Conservation (phyloP, 2,797 vertebrate genomes). For the Coregonus suidteri region DNA sequence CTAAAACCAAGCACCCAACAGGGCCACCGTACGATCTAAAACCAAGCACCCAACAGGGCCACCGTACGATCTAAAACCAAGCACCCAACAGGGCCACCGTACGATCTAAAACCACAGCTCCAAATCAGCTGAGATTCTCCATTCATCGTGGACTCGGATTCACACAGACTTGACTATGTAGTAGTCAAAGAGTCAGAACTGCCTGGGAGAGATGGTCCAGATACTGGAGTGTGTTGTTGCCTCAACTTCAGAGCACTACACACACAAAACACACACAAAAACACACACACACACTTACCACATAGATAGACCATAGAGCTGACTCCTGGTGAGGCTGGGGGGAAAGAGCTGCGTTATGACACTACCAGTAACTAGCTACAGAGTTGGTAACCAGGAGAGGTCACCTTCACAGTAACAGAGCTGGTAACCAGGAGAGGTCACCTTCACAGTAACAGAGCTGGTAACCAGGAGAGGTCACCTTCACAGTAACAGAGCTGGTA, state of each 20-base stretch:
- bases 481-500: too few species aligned
- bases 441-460: too few species aligned
- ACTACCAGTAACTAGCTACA: too few species aligned
- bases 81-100: too few species aligned
- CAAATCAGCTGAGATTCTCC: neutral
- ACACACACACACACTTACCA: slow-evolving; percentile 82
- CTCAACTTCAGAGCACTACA: neutral
- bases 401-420: neutral
- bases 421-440: too few species aligned
- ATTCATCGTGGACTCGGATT: too few species aligned
- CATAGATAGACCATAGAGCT: slow-evolving; percentile 97
- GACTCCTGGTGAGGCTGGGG: slow-evolving; percentile 83
- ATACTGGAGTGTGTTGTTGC: neutral
- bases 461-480: too few species aligned
- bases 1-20: too few species aligned
- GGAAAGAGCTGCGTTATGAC: slow-evolving; percentile 58
- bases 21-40: too few species aligned
- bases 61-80: too few species aligned
- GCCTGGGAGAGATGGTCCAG: neutral
- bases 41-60: too few species aligned
- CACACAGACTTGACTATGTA: too few species aligned
- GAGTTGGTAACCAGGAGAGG: slow-evolving; percentile 1
- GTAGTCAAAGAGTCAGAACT: neutral
- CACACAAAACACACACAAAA: slow-evolving; percentile 19
- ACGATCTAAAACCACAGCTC: neutral